Percentiles rank a stretch among this genome's conserved stretches.
phyloP scores from a whole-genome alignment of 2,113 vertebrate species.

The Seriola rivoliana region DNA sequence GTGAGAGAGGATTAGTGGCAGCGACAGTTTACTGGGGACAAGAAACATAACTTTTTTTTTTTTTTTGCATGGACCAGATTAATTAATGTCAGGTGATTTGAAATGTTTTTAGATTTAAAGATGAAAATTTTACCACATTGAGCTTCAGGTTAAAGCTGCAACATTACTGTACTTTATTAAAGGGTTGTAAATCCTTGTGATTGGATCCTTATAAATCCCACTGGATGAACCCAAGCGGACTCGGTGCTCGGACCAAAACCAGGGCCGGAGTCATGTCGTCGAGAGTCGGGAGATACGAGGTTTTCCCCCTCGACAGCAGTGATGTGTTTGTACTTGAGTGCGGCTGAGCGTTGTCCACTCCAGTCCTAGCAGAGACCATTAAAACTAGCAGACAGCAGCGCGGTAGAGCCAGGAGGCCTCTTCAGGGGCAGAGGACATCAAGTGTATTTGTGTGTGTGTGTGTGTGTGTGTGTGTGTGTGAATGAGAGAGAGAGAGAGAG shows the following conservation, averaged over 20 bases:
- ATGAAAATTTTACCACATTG: background rate
- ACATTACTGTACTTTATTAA: background rate
- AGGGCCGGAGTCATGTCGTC: background rate
- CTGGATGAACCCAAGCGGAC: background rate
- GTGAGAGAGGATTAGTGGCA: background rate
- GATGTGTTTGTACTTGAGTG: constrained; percentile 31
- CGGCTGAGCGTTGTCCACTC: constrained; percentile 36
- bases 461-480: constrained; percentile 34
- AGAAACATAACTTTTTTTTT: background rate
- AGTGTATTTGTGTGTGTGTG: constrained; percentile 43
- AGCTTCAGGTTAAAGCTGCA: background rate
- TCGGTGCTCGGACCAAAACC: background rate
- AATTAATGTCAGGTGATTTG: background rate
- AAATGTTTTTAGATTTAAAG: background rate
- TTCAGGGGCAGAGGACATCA: constrained; percentile 55
- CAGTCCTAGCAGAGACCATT: constrained; percentile 39
- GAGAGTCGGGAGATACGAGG: background rate
- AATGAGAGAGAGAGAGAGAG: background rate
- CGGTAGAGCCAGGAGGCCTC: constrained; percentile 56
- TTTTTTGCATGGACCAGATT: background rate
- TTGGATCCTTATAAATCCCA: constrained; percentile 8
- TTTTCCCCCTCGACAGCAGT: constrained; percentile 2
- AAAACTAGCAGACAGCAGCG: constrained; percentile 60
- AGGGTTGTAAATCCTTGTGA: background rate
- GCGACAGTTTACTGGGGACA: background rate